Evolutionary conservation across 2,113 vertebrate genomes (phyloP).

Genomic region (Lampris incognitus): DNA sequence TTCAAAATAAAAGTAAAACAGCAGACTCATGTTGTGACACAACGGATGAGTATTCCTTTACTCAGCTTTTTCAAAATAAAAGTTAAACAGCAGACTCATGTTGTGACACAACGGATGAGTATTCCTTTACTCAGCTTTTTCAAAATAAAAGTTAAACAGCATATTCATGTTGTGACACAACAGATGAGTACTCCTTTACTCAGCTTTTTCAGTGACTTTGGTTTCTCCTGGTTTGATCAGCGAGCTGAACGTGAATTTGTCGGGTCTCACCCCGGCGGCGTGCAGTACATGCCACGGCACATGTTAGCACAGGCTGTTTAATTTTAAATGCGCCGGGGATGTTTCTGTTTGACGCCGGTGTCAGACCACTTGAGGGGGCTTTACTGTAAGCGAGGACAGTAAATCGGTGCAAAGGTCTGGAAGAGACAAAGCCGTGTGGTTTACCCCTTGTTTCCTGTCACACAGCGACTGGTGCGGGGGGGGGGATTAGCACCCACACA

Average conservation of each 20-base stretch:
- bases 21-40: too few species aligned
- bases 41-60: too few species aligned
- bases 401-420: constrained; percentile 77
- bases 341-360: constrained; percentile 70
- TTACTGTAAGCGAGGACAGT: constrained; percentile 76
- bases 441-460: constrained; percentile 76
- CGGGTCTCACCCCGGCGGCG: not conserved
- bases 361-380: constrained; percentile 70
- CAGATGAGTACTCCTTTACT: too few species aligned
- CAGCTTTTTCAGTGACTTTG: not conserved
- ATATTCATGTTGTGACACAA: too few species aligned
- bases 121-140: too few species aligned
- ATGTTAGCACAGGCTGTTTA: constrained; percentile 55
- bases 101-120: too few species aligned
- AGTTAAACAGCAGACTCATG: too few species aligned
- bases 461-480: constrained; percentile 64
- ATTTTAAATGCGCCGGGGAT: constrained; percentile 71
- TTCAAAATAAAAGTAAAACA: too few species aligned
- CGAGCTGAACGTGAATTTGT: constrained; percentile 32
- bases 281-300: constrained; percentile 28
- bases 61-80: not conserved
- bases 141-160: not conserved
- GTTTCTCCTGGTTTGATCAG: constrained; percentile 19
- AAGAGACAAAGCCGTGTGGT: constrained; percentile 75
- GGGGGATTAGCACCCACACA: constrained; percentile 71